Conservation (phyloP, 2,888 invertebrate genomes). For the Liopterus haemorrhoidalis region DNA sequence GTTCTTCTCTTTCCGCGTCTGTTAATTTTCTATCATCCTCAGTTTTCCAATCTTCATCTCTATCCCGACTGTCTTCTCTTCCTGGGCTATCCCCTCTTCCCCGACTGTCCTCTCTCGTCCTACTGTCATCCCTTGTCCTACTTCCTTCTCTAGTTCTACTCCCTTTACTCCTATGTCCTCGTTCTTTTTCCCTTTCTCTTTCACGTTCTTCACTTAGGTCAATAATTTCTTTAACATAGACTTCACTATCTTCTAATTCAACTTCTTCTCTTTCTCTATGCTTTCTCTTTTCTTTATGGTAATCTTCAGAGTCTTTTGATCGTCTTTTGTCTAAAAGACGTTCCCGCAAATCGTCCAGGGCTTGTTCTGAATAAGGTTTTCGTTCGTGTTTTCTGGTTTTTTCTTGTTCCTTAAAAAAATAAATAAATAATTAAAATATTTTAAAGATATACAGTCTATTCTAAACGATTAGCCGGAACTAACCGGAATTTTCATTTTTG, state of each 20-base stretch:
- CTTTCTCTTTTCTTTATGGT: conserved; percentile 17
- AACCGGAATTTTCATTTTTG: no score
- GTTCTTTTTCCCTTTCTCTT: background rate
- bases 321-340: conserved; percentile 64
- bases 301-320: conserved; percentile 52
- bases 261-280: conserved; percentile 31
- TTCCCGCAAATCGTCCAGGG: conserved; percentile 70
- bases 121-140: conserved; percentile 39
- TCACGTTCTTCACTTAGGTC: conserved; percentile 39
- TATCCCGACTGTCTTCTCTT: conserved; percentile 37
- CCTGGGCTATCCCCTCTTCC: conserved; percentile 30
- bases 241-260: conserved; percentile 43
- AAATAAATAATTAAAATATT: no score
- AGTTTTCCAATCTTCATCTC: conserved; percentile 33
- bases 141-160: conserved; percentile 34
- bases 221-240: conserved; percentile 46
- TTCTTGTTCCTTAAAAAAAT: conserved; percentile 32
- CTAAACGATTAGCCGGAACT: no score
- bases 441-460: no score
- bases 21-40: conserved; percentile 44
- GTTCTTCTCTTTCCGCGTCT: conserved; percentile 43
- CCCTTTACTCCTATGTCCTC: conserved; percentile 4
- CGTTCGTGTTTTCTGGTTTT: conserved; percentile 40
- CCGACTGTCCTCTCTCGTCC: conserved; percentile 40
- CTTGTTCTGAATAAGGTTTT: conserved; percentile 53